Conservation (phyloP, 1,140 invertebrate genomes). For the Semibalanus balanoides region DNA sequence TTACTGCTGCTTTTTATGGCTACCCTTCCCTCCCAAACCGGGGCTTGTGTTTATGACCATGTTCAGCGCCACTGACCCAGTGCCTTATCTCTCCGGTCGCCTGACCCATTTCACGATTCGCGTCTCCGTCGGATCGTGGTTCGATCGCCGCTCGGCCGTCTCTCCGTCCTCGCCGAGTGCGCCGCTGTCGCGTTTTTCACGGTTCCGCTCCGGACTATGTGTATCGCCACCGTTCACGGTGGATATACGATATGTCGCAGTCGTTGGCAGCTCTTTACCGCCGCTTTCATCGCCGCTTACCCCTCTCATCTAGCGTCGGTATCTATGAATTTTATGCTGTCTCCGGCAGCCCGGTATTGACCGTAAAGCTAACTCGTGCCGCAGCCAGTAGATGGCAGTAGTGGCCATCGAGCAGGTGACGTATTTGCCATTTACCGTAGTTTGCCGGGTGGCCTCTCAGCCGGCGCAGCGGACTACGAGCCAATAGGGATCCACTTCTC, state of each 20-base stretch:
- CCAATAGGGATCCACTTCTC: neutral
- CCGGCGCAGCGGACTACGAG: neutral
- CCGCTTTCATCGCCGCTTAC: neutral
- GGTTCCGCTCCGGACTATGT: too few relatives aligned
- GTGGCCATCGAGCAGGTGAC: neutral
- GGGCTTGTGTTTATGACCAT: neutral
- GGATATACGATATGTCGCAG: neutral
- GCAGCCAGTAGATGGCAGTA: neutral
- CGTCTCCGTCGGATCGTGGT: neutral
- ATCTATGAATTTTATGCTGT: neutral
- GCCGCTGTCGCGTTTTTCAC: neutral
- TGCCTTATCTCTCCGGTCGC: neutral
- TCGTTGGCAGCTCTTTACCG: neutral
- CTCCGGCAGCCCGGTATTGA: neutral
- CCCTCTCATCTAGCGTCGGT: neutral
- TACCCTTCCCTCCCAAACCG: neutral
- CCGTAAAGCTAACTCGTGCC: neutral
- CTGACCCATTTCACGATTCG: neutral
- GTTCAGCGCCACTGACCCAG: neutral
- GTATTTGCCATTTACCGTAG: conserved; percentile 2
- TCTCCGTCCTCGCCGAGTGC: neutral
- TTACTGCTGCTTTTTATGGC: neutral
- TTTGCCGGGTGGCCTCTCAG: neutral
- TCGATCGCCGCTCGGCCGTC: neutral
- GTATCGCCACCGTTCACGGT: neutral